Evolutionary conservation across 1,140 invertebrate species (phyloP), one percentile per base, ranked within the genome.

Genomic region (Diorhabda carinulata): DNA sequence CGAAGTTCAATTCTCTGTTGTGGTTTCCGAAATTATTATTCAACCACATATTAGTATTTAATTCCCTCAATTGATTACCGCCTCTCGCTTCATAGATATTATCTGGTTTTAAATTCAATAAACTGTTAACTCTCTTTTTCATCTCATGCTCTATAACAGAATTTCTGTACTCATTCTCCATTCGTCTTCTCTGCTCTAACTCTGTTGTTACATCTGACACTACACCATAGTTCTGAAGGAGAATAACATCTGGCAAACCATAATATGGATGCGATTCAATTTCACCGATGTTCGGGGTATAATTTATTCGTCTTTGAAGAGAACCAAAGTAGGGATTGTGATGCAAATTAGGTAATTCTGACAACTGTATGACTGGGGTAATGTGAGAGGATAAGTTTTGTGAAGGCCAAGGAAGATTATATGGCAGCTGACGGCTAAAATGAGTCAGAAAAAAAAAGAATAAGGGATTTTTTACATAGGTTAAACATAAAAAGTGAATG

Each of bases 261-360:
- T 68, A 66, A 58, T 69, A 69, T 42, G 67, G 70, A 61, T 64
- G 45, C 41, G 52, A 45, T 47, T 67, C 65, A 3, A 60, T 40
- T 7, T 66, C 67, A n/a, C 58, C 56, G 4, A 69, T 59, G 47
- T 69, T 69, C 25, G 61, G 67, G 5, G 61, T 64, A 43, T 61
- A 73, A 43, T 59, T 72, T 63, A 52, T 40, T 61, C 67, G 43
- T 42, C 66, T 56, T 68, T 74, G 71, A 40, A 71, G 64, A 6
- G 73, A 72, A 70, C 74, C 76, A 72, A 75, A 76, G 73, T 77
- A 78, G 63, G 77, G 73, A 67, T 78, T 76, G 59, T 75, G 57
- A 41, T 59, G 58, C 5, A 67, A 10, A 45, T 43, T 43, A 5
- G 65, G 57, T 43, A 68, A 44, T 61, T 68, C 67, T 68, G 67